These are phyloP conservation scores for Caenorhabditis drosophilae DNA, from an alignment of 2,888 invertebrate genomes.

Conservation along the genomic window DNA sequence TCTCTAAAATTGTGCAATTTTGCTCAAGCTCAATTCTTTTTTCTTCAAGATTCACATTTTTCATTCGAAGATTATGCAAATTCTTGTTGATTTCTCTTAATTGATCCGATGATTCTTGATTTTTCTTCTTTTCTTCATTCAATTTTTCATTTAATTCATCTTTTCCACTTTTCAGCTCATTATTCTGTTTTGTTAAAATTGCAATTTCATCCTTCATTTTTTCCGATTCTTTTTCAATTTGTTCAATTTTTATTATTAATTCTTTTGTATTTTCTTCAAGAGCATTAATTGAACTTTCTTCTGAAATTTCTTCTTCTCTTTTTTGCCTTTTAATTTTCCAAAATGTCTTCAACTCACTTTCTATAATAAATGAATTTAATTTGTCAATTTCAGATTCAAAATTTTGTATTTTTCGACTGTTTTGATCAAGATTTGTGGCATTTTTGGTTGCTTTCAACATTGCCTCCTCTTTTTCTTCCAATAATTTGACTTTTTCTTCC, in stretches of 20 bases:
- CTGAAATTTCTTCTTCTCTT: background rate
- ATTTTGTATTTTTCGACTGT: conserved; percentile 4
- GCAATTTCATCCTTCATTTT: conserved; percentile 36
- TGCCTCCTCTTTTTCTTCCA: conserved; percentile 33
- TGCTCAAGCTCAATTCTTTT: conserved; percentile 39
- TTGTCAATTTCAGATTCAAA: conserved; percentile 23
- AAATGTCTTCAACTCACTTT: background rate
- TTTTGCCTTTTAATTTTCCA: background rate
- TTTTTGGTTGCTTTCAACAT: conserved; percentile 17
- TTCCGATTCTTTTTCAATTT: conserved; percentile 15
- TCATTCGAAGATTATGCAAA: conserved; percentile 33
- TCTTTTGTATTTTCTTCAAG: conserved; percentile 37
- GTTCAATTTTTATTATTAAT: conserved; percentile 30
- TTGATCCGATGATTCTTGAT: conserved; percentile 35
- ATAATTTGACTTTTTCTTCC: conserved; percentile 33
- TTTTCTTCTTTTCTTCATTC: conserved; percentile 30
- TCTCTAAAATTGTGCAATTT: conserved; percentile 11
- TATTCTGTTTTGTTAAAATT: conserved; percentile 31
- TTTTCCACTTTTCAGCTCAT: conserved; percentile 32
- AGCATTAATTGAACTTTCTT: conserved; percentile 28
- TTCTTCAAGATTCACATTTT: conserved; percentile 38
- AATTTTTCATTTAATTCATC: conserved; percentile 22
- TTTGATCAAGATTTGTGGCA: conserved; percentile 17
- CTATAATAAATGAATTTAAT: background rate
- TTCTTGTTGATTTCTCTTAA: conserved; percentile 33